Conservation (phyloP, 1,140 invertebrate species). For the Lasioglossum baleicum region DNA sequence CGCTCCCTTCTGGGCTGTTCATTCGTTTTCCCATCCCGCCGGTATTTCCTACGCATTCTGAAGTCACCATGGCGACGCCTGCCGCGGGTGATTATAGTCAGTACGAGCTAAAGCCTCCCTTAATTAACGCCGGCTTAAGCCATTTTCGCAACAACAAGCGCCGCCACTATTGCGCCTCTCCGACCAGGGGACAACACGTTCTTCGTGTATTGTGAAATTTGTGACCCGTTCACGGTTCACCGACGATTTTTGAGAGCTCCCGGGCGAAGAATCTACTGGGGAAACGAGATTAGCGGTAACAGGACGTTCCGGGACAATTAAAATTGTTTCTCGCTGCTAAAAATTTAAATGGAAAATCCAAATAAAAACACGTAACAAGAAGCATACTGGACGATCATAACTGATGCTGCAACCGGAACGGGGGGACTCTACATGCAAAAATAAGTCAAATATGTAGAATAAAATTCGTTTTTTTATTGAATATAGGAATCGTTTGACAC, state of each 20-base stretch:
- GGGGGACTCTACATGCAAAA: too few relatives aligned
- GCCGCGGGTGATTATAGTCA: conserved; percentile 68
- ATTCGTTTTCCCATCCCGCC: conserved; percentile 58
- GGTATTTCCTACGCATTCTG: conserved; percentile 61
- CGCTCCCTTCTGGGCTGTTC: conserved; percentile 48
- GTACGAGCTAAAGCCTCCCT: conserved; percentile 70
- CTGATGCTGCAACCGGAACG: too few relatives aligned
- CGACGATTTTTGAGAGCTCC: neutral
- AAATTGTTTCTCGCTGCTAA: neutral
- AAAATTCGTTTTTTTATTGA: too few relatives aligned
- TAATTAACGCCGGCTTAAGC: conserved; percentile 74
- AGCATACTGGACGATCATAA: too few relatives aligned
- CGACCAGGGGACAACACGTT: conserved; percentile 40
- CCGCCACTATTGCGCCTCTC: conserved; percentile 37
- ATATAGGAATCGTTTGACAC: too few relatives aligned
- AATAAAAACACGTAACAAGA: too few relatives aligned
- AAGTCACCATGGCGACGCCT: conserved; percentile 62
- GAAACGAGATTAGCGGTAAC: neutral
- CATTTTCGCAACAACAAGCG: conserved; percentile 66
- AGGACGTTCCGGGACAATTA: neutral
- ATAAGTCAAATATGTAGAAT: too few relatives aligned
- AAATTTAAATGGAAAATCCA: too few relatives aligned
- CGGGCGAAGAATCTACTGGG: neutral
- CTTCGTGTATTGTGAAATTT: conserved; percentile 22
- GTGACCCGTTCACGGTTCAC: conserved; percentile 5